Evolutionary conservation across 2,888 invertebrate genomes (phyloP).

Genomic region (Tetragnatha montana): DNA sequence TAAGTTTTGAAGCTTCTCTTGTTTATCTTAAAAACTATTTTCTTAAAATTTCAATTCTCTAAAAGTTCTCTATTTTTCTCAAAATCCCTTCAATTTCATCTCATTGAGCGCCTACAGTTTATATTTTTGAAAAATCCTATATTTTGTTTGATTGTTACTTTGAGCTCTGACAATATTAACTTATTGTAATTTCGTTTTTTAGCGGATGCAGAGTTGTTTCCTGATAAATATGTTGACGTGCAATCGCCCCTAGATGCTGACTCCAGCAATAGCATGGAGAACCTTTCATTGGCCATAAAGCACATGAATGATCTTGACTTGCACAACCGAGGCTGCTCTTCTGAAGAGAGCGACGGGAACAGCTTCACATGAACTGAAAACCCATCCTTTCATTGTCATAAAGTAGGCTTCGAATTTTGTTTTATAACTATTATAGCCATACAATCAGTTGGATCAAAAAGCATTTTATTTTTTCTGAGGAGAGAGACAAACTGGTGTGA

Average conservation of each 20-base stretch:
- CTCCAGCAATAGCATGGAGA: slow-evolving; percentile 28
- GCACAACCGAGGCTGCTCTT: slow-evolving; percentile 12
- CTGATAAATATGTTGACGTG: slow-evolving; percentile 54
- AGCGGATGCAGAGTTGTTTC: slow-evolving; percentile 58
- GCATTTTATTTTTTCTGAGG: background rate
- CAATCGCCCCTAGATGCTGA: background rate
- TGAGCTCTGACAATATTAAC: too few species aligned
- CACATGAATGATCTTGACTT: background rate
- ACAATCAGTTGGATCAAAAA: background rate
- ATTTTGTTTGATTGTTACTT: too few species aligned
- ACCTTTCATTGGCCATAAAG: slow-evolving; percentile 24
- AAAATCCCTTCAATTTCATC: too few species aligned
- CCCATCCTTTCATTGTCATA: background rate
- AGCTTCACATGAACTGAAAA: slow-evolving; percentile 28
- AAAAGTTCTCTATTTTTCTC: too few species aligned
- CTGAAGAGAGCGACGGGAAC: slow-evolving; percentile 43
- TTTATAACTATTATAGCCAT: background rate
- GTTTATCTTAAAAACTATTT: too few species aligned
- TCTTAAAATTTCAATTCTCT: too few species aligned
- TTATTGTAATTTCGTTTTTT: too few species aligned
- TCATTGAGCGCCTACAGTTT: too few species aligned
- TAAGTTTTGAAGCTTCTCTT: too few species aligned
- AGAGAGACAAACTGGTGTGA: background rate
- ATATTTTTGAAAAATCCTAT: too few species aligned
- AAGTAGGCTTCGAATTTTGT: background rate